A percentile compares a stretch with the other conserved stretches of the same genome.
Evolutionary conservation across 2,113 vertebrate genomes (phyloP).

Genomic region (Urocolius indicus): DNA sequence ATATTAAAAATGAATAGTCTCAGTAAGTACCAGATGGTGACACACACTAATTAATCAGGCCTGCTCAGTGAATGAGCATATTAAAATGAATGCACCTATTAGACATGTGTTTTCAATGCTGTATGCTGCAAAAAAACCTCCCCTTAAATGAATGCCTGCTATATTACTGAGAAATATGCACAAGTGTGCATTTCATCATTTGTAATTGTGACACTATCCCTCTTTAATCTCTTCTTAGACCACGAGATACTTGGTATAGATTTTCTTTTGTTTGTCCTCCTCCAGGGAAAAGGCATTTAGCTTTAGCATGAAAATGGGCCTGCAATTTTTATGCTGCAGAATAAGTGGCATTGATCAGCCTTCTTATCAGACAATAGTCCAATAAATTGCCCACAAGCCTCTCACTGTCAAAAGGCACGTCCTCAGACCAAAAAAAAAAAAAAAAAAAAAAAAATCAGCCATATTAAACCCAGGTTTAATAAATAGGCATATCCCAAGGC

Average conservation of each 20-base stretch:
- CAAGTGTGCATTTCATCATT: slow-evolving; percentile 22
- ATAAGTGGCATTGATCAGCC: background rate
- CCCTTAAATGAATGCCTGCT: background rate
- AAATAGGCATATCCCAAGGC: background rate
- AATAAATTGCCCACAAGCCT: background rate
- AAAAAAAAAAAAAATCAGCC: no score
- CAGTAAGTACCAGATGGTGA: slow-evolving; percentile 81
- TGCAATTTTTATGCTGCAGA: background rate
- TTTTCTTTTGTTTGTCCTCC: background rate
- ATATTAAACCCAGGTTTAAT: background rate
- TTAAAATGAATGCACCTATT: slow-evolving; percentile 80
- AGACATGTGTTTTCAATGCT: slow-evolving; percentile 64
- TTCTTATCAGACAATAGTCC: background rate
- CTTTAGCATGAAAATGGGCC: background rate
- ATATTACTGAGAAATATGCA: slow-evolving; percentile 6
- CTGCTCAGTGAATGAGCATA: slow-evolving; percentile 75
- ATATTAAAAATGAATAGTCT: slow-evolving; percentile 83
- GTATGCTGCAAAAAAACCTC: slow-evolving; percentile 38
- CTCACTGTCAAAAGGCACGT: background rate
- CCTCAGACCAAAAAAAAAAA: background rate
- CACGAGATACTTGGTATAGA: background rate
- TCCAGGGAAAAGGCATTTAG: background rate
- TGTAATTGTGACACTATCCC: background rate
- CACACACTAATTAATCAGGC: slow-evolving; percentile 81
- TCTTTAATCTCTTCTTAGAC: slow-evolving; percentile 34